A percentile compares a stretch with the other conserved stretches of the same genome.
Evolutionary conservation across 2,888 invertebrate genomes (phyloP).

Genomic region (Tipula lateralis): DNA sequence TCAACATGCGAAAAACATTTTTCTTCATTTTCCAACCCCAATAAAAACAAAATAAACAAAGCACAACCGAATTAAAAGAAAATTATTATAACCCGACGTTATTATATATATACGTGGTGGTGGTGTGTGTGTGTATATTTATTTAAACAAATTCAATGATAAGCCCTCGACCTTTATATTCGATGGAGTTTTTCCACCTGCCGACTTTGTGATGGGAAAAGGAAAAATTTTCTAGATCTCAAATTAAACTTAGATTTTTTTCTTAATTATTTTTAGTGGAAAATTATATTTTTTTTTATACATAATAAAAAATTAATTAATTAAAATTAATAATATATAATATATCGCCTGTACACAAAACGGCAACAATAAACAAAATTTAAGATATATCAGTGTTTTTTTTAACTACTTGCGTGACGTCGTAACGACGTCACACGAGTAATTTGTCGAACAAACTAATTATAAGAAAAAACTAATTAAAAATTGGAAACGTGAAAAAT

Average conservation of each 20-base stretch:
- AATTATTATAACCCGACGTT: background rate
- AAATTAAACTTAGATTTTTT: no score
- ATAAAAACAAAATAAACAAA: background rate
- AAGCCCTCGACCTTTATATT: no score
- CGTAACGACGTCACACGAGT: constrained; percentile 12
- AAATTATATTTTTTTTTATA: constrained; percentile 4
- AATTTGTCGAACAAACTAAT: background rate
- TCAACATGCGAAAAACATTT: constrained; percentile 5
- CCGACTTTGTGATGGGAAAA: no score
- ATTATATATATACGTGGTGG: no score
- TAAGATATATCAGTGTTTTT: background rate
- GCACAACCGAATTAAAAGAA: background rate
- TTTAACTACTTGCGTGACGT: constrained; percentile 26
- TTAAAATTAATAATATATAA: background rate
- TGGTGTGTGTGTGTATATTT: no score
- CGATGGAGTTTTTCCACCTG: no score
- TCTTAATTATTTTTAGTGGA: background rate
- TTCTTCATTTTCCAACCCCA: background rate
- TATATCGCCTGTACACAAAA: background rate
- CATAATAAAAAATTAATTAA: constrained; percentile 24
- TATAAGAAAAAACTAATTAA: constrained; percentile 5
- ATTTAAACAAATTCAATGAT: no score
- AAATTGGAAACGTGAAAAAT: background rate
- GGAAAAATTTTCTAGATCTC: background rate
- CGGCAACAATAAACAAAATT: background rate